Conservation (phyloP, 2,888 invertebrate genomes). For the Agonopterix subpropinquella region DNA sequence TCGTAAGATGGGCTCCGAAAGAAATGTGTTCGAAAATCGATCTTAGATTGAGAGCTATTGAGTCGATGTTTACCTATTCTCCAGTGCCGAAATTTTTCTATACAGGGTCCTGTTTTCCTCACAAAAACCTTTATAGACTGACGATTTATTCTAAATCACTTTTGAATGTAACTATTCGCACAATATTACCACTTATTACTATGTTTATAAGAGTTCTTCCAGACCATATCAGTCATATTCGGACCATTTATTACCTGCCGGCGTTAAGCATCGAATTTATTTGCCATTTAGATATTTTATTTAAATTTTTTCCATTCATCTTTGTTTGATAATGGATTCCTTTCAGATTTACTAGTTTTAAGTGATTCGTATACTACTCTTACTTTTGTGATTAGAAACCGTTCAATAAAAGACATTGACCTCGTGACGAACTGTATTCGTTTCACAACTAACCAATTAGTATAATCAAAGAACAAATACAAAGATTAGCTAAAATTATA, state of each 20-base stretch:
- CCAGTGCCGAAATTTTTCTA: constrained; percentile 14
- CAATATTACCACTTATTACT: constrained; percentile 17
- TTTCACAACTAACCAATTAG: no score
- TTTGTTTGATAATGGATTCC: constrained; percentile 10
- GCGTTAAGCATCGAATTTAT: constrained; percentile 20
- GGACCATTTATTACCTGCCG: constrained; percentile 3
- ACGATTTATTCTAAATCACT: constrained; percentile 34
- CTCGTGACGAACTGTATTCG: no score
- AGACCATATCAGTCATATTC: constrained; percentile 12
- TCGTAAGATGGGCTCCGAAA: not conserved
- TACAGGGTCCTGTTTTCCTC: constrained; percentile 30
- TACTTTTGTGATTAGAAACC: no score
- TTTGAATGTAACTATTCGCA: constrained; percentile 6
- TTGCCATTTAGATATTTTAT: constrained; percentile 9
- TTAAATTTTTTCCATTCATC: not conserved
- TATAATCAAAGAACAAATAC: no score
- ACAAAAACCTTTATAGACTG: constrained; percentile 44
- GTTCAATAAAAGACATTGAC: no score
- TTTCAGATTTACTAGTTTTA: constrained; percentile 9
- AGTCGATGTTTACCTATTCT: not conserved
- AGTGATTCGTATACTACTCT: not conserved
- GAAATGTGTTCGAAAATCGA: not conserved
- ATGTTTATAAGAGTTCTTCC: constrained; percentile 12
- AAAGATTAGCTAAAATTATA: no score
- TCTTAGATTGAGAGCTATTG: not conserved